A percentile compares a stretch with the other conserved stretches of the same genome.
Conservation (phyloP, 2,113 vertebrate genomes). For the Bos taurus region ARS-UCD2.0 NC_037340.1:9248001-9248500, state of each 20-base stretch:
- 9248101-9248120: not conserved
- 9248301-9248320: not conserved
- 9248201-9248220: not conserved
- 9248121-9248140: not conserved
- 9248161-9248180: not conserved
- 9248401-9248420: not conserved
- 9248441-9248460: not conserved
- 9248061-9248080: not conserved
- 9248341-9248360: not conserved
- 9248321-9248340: not conserved
- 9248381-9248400: not conserved
- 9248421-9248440: not conserved
- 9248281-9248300: not conserved
- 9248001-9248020: not conserved
- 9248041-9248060: not conserved
- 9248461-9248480: conserved; percentile 33
- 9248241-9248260: not conserved
- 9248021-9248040: not conserved
- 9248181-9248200: not conserved
- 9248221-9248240: not conserved
- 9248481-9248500: not conserved
- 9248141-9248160: not conserved
- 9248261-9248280: not conserved
- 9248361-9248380: not conserved
- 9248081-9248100: not conserved